Evolutionary conservation across 1,140 invertebrate species (phyloP).

Genomic region (Lepidurus couesii): DNA sequence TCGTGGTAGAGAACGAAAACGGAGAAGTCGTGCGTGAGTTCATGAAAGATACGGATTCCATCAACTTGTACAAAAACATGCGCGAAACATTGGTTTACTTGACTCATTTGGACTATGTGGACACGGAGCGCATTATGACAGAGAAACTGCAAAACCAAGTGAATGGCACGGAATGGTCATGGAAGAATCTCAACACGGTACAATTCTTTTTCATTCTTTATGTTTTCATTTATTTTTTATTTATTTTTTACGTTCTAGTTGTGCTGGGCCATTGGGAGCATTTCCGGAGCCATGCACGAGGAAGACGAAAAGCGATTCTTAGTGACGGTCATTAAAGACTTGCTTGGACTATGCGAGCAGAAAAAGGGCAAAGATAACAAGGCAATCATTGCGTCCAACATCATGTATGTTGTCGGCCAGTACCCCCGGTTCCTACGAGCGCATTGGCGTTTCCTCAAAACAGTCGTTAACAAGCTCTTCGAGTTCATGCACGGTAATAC

Average conservation of each 20-base stretch:
- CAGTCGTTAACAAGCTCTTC: constrained; percentile 99
- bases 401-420: constrained; percentile 99
- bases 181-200: constrained; percentile 96
- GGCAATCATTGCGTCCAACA: constrained; percentile 99
- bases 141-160: constrained; percentile 99
- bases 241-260: constrained; percentile 50
- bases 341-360: constrained; percentile 96
- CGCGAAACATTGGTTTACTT: constrained; percentile 97
- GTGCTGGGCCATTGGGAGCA: constrained; percentile 99
- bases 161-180: constrained; percentile 98
- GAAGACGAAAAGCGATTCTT: constrained; percentile 99
- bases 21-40: constrained; percentile 99
- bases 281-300: constrained; percentile 97
- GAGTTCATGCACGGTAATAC: constrained; percentile 99
- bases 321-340: constrained; percentile 98
- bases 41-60: constrained; percentile 99
- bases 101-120: constrained; percentile 95
- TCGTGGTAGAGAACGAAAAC: constrained; percentile 99
- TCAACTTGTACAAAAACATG: constrained; percentile 99
- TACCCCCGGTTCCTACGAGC: constrained; percentile 96
- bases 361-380: constrained; percentile 99
- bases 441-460: constrained; percentile 99
- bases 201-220: constrained; percentile 42
- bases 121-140: constrained; percentile 98
- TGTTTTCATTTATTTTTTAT: constrained; percentile 28